Evolutionary conservation across 1,140 invertebrate species (phyloP), one percentile per base, ranked within the genome.

Genomic region (Palaemon carinicauda): DNA sequence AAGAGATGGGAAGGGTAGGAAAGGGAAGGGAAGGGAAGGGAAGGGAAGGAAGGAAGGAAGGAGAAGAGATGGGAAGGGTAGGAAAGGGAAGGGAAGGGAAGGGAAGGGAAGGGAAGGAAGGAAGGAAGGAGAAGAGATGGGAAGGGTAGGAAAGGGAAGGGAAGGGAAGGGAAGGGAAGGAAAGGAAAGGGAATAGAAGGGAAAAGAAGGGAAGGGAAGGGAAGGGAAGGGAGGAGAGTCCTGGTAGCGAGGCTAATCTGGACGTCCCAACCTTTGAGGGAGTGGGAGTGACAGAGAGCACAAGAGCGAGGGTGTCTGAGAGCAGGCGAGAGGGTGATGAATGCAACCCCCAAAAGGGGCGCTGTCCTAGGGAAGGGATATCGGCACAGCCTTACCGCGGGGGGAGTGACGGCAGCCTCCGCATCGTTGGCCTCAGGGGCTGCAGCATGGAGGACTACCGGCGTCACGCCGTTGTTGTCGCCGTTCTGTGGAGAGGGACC

Each of bases 401-500:
- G 79, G 73, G 82, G 54, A 74, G 80, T 78, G 53, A 87, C 71
- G 77, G 56, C 73, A 12, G 81, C 87, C 88, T 83, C 86, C 50
- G 79, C 60, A 53, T 80, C 84, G 15, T 79, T 80, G 24, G 71
- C 86, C 79, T 87, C 86, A 10, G 87, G 87, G 65, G 83, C 87
- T 24, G 82, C n/a, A n/a, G n/a, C n/a, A n/a, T n/a, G n/a, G n/a
- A n/a, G n/a, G n/a, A n/a, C n/a, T n/a, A n/a, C 79, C 52, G 86
- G 83, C 41, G 78, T 82, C 29, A 82, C 71, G 65, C 69, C 78
- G 65, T 85, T 74, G 81, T 81, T 88, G 87, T 88, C 83, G 82
- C 78, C 82, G 87, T 88, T 83, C 82, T 88, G 81, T 27, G 87
- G 81, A 24, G 77, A 75, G 53, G 81, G 81, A 24, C 82, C 65